Base-by-base conservation (phyloP, 2,797 vertebrate species). In the Gymnodraco acuticeps region DNA sequence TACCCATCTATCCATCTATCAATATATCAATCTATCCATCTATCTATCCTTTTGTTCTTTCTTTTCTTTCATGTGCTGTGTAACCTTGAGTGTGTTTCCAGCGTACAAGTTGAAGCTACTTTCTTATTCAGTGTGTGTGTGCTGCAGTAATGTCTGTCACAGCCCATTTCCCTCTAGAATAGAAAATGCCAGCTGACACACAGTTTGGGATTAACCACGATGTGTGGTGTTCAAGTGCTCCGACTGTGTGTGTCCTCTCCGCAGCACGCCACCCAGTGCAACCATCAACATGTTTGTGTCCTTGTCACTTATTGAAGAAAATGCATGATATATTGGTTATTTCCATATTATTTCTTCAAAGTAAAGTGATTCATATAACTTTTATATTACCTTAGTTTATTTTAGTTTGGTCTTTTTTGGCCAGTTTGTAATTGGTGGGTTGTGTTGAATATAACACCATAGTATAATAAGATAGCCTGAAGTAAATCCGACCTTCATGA, bases 61-160 rank as follows among this genome's bases (percentile, higher is more conserved):
- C 10, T 55, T 60, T 10, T 66, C 12, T 13, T 31, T 14, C 46
- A 15, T 46, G 56, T 71, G 31, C 72, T 54, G 17, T 70, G 60
- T 84, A 84, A 89, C 89, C 89, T 91, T 91, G 87, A 78, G 71
- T 70, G 58, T 82, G 70, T 83, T 86, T 76, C 59, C 63, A 69
- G 61, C 31, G 17, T 41, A 61, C 51, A 65, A 66, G 66, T 16
- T 41, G 55, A n/a, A 64, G 73, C 67, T 83, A 31, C 71, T 86
- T 87, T 80, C 80, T 81, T 75, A 92, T 90, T 89, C 86, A 78
- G 73, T 63, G 69, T 64, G 86, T 83, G 88, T 88, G 81, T 73
- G 79, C 85, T 53, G 76, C 77, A 81, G 85, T 87, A 87, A 88
- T 84, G 84, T 88, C 87, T 88, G 88, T 88, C 87, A 89, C 79